Percentiles rank a stretch among this genome's conserved stretches.
Evolutionary conservation across 64 coral and sea anemone species (phyloP).

Genomic region (Montipora capricornis): DNA sequence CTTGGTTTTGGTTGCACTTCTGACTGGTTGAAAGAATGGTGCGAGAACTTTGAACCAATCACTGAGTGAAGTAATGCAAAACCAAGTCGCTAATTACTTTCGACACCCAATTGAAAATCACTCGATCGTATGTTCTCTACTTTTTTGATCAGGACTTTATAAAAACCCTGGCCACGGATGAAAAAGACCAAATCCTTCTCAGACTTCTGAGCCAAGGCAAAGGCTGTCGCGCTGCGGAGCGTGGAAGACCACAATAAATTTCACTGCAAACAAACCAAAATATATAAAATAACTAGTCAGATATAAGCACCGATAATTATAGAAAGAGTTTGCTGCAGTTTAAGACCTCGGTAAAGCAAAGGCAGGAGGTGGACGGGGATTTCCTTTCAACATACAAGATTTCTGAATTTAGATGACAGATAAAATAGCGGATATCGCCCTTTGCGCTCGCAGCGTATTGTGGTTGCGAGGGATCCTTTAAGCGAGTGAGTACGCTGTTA

Average conservation of each 20-base stretch:
- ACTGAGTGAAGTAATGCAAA: too few relatives aligned
- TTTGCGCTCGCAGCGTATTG: background rate
- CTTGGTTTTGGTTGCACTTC: too few relatives aligned
- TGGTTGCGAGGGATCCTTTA: conserved; percentile 7
- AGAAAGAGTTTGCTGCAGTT: background rate
- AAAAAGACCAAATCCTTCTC: too few relatives aligned
- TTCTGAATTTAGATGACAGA: background rate
- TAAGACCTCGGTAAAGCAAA: background rate
- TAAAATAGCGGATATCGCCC: background rate
- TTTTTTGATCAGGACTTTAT: too few relatives aligned
- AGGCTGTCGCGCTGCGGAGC: background rate
- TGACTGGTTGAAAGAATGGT: too few relatives aligned
- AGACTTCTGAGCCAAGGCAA: too few relatives aligned
- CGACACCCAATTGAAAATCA: too few relatives aligned
- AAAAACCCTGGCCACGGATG: too few relatives aligned
- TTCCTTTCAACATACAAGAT: background rate
- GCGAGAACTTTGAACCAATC: too few relatives aligned
- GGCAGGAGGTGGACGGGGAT: background rate
- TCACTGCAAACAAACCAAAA: background rate
- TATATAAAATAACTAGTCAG: background rate
- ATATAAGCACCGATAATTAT: background rate
- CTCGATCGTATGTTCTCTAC: too few relatives aligned
- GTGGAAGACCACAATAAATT: background rate
- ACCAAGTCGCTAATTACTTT: too few relatives aligned
- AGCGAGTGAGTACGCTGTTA: too few relatives aligned